A percentile compares a stretch with the other conserved stretches of the same genome.
Evolutionary conservation across 2,113 vertebrate species (phyloP).

Genomic region (Festucalex cinctus): DNA sequence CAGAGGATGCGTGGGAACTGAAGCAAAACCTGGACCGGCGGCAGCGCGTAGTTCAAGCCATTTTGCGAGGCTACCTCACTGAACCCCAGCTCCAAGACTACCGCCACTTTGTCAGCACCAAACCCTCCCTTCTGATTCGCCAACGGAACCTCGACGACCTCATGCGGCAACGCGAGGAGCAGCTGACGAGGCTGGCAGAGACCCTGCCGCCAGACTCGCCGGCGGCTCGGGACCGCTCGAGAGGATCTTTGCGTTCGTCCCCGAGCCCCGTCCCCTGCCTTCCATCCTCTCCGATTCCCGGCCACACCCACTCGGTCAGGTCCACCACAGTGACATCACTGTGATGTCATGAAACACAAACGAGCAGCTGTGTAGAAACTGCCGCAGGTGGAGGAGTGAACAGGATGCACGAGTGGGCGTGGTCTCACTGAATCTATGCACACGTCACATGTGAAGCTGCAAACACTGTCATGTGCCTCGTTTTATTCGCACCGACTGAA

Average conservation of each 20-base stretch:
- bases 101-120: slow-evolving; percentile 84
- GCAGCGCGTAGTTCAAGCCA: slow-evolving; percentile 80
- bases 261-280: not conserved
- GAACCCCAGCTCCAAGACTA: slow-evolving; percentile 82
- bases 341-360: slow-evolving; percentile 15
- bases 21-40: slow-evolving; percentile 95
- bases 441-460: slow-evolving; percentile 15
- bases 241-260: not conserved
- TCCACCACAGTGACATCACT: slow-evolving; percentile 71
- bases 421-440: slow-evolving; percentile 40
- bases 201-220: slow-evolving; percentile 69
- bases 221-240: slow-evolving; percentile 23
- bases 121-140: slow-evolving; percentile 86
- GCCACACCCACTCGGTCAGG: slow-evolving; percentile 49
- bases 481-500: slow-evolving; percentile 5
- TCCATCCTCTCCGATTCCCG: slow-evolving; percentile 4
- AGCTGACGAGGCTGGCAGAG: slow-evolving; percentile 81
- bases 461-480: slow-evolving; percentile 21
- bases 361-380: not conserved
- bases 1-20: slow-evolving; percentile 89
- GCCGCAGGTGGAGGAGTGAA: not conserved
- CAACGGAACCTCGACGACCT: slow-evolving; percentile 90
- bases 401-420: slow-evolving; percentile 7
- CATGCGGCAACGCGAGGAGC: slow-evolving; percentile 85
- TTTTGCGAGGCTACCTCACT: slow-evolving; percentile 81